These are phyloP conservation scores for Cryptotis parvus DNA, from an alignment of 2,113 vertebrate genomes.

Conservation along the genomic window DNA sequence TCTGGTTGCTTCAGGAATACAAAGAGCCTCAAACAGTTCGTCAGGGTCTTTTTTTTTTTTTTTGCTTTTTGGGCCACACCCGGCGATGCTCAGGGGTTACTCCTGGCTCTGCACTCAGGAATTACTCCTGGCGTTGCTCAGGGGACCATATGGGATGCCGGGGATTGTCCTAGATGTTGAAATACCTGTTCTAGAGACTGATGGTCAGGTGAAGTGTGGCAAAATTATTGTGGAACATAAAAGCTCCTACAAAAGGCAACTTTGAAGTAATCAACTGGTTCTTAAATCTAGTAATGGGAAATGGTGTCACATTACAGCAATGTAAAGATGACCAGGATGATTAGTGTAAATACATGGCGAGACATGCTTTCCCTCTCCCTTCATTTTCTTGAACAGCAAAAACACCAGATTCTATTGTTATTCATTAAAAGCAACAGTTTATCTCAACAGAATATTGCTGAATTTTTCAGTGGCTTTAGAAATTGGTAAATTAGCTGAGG, in stretches of 20 bases:
- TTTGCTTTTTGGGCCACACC: no score
- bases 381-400: background rate
- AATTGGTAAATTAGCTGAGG: fast-evolving
- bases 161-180: fast-evolving
- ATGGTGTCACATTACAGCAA: background rate
- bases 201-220: background rate
- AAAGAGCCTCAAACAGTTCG: no score
- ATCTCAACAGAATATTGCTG: background rate
- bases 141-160: no score
- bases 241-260: background rate
- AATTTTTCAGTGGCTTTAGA: background rate
- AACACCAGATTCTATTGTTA: background rate
- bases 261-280: fast-evolving
- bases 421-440: background rate
- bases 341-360: background rate
- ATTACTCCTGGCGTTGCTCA: no score
- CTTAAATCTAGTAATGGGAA: background rate
- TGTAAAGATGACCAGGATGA: background rate
- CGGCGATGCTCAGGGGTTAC: no score
- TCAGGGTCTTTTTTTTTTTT: no score
- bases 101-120: no score
- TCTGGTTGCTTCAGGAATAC: no score
- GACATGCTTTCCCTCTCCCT: background rate
- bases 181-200: background rate
- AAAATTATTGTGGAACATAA: background rate